Base-by-base conservation (phyloP, 2,113 vertebrate genomes). In the Urocitellus parryii region DNA sequence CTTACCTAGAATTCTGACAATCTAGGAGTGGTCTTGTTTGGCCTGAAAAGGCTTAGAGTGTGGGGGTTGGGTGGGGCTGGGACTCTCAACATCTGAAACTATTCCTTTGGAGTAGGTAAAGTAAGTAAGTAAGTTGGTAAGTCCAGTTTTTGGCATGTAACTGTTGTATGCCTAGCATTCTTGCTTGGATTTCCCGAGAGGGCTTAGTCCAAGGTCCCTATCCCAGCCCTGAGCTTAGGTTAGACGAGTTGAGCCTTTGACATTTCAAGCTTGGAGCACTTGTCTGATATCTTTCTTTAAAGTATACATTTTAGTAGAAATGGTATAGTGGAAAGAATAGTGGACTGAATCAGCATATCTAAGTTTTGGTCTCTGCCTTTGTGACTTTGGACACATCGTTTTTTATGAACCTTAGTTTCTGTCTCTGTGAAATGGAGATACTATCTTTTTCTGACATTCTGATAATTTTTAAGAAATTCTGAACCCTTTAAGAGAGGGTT, bases 51-150 rank as follows among this genome's bases (percentile, higher is more conserved):
- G 86, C 78, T 86, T 72, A 68, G 34, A 58, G 32, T 90, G 12
- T 94, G 32, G 34, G 51, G 32, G 8, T 42, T 1, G 70, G 65
- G 37, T 72, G 2, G 12, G 42, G 25, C 65, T 95, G 61, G n/a
- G 63, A 17, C 45, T 76, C 37, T 96, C 29, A 95, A 39, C 80
- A 68, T 80, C 39, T 77, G 48, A 88, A 96, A 87, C n/a, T 89
- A 58, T 91, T 95, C n/a, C 42, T 91, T 70, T 91, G 78, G 82
- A 94, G 63, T 89, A 93, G 81, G 63, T 86, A 79, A 97, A 94
- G 12, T 45, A 45, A 45, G 45, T 45, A 45, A 45, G 45, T 45
- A 45, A 84, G 13, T 89, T 90, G 72, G 5, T 92, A 70, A 94
- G 16, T 42, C 68, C 39, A 91, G 42, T 88, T 67, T 67, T 94